Evolutionary conservation across 1,140 invertebrate species (phyloP).

Genomic region (Oryctes rhinoceros): DNA sequence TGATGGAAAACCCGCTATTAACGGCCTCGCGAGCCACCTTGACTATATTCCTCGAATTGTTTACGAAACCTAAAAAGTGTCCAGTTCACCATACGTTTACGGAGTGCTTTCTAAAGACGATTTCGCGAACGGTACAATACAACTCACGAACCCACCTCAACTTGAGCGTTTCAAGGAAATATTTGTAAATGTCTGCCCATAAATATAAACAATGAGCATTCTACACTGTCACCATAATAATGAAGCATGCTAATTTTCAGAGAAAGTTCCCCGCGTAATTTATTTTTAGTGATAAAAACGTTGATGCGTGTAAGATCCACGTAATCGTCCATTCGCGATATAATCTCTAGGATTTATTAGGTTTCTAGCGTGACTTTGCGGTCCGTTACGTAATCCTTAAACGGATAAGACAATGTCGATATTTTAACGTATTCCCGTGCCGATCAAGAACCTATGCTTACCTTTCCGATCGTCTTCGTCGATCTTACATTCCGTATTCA

Average conservation of each 20-base stretch:
- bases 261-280: background rate
- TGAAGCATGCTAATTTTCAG: background rate
- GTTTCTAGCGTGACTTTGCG: background rate
- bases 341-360: conserved; percentile 9
- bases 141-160: background rate
- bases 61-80: conserved; percentile 34
- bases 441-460: background rate
- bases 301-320: background rate
- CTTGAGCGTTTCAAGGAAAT: conserved; percentile 25
- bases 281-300: background rate
- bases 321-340: background rate
- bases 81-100: conserved; percentile 8
- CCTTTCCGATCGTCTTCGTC: conserved; percentile 52
- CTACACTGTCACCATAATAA: background rate
- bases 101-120: conserved; percentile 1
- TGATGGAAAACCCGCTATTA: conserved; percentile 25
- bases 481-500: conserved; percentile 56
- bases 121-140: conserved; percentile 17
- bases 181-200: conserved; percentile 34
- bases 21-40: conserved; percentile 7
- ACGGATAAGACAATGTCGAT: too few relatives aligned
- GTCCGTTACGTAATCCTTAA: background rate
- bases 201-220: conserved; percentile 23
- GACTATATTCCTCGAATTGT: conserved; percentile 28
- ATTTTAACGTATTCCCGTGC: too few relatives aligned